phyloP scores from a whole-genome alignment of 2,113 vertebrate species.

The Equus quagga region DNA sequence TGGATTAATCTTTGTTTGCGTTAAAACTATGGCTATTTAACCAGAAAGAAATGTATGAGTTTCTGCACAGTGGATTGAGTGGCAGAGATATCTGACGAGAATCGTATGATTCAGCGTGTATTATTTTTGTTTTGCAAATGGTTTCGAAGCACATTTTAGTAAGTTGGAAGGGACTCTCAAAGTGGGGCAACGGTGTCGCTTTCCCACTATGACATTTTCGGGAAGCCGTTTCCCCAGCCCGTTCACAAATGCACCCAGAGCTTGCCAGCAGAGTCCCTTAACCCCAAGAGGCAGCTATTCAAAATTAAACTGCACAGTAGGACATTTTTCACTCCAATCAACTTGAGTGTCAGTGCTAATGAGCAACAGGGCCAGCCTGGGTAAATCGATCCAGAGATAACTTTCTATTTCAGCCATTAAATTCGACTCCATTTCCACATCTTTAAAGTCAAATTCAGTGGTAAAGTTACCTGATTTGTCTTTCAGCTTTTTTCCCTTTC shows the following conservation, averaged over 20 bases:
- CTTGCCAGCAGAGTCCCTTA: constrained; percentile 63
- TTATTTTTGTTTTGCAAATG: constrained; percentile 84
- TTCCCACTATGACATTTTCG: constrained; percentile 36
- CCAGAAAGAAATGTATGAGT: constrained; percentile 74
- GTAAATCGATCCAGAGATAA: background rate
- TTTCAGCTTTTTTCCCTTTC: background rate
- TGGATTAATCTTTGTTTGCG: background rate
- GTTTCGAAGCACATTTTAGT: constrained; percentile 81
- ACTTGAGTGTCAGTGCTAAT: background rate
- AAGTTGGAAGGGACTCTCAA: constrained; percentile 60
- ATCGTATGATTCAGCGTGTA: constrained; percentile 82
- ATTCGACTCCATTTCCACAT: background rate
- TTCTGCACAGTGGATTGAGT: constrained; percentile 76
- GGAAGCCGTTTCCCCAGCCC: constrained; percentile 70
- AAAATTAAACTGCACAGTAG: constrained; percentile 48
- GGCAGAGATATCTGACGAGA: constrained; percentile 80
- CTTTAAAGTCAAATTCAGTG: background rate
- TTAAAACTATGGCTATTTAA: constrained; percentile 74
- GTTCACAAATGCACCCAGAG: constrained; percentile 64
- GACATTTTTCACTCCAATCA: constrained; percentile 33
- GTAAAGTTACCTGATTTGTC: background rate
- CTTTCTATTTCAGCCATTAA: background rate
- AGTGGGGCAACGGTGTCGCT: background rate
- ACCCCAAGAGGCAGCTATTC: constrained; percentile 17
- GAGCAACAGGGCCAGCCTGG: background rate